These are phyloP conservation scores for Xiphophorus hellerii DNA, from an alignment of 2,113 vertebrate genomes.

Conservation along the genomic window DNA sequence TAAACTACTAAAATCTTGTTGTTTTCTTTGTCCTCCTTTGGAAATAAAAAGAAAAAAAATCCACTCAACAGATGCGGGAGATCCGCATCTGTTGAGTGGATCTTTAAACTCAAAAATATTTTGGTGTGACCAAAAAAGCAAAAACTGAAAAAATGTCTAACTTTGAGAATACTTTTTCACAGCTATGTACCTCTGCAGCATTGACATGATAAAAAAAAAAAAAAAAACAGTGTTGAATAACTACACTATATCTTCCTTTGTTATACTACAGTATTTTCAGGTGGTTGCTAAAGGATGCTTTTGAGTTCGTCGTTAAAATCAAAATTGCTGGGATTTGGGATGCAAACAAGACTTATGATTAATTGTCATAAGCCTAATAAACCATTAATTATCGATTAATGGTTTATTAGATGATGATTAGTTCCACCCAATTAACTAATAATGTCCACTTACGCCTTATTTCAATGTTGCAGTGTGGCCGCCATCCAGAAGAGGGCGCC, in stretches of 20 bases:
- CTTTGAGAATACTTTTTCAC: not conserved
- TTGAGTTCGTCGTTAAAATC: not conserved
- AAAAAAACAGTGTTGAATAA: too few relatives aligned
- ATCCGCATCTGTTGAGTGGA: slow-evolving; percentile 55
- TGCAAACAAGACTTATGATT: too few relatives aligned
- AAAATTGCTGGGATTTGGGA: not conserved
- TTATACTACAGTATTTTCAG: not conserved
- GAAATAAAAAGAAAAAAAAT: slow-evolving; percentile 75
- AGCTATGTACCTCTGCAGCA: not conserved
- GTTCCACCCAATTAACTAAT: too few relatives aligned
- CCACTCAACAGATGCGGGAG: slow-evolving; percentile 78
- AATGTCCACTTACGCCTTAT: too few relatives aligned
- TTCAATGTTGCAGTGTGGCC: too few relatives aligned
- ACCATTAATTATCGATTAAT: too few relatives aligned
- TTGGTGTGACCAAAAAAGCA: not conserved
- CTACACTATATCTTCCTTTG: too few relatives aligned
- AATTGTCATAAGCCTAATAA: too few relatives aligned
- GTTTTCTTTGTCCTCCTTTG: slow-evolving; percentile 57
- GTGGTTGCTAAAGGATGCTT: not conserved
- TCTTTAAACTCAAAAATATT: not conserved
- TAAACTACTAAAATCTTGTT: slow-evolving; percentile 75
- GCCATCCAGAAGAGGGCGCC: too few relatives aligned
- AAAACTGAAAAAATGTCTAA: not conserved
- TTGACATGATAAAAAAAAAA: not conserved
- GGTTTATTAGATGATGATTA: too few relatives aligned